Evolutionary conservation across 2,888 invertebrate genomes (phyloP).

Genomic region (Dynastes hyllus): DNA sequence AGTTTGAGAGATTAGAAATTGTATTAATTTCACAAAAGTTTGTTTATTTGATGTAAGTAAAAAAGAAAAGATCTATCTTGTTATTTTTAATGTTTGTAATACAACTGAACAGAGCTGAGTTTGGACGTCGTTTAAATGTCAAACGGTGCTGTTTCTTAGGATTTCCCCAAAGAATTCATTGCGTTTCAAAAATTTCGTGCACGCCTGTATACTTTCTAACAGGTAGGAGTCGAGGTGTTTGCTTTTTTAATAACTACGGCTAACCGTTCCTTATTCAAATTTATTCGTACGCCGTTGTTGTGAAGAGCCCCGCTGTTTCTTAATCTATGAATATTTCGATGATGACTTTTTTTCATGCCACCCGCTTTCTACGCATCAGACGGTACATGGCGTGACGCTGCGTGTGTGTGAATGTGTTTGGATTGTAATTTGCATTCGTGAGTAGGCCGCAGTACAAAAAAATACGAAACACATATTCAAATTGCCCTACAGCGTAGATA

Average conservation of each 20-base stretch:
- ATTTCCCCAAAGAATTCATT: too few species aligned
- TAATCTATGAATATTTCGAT: slow-evolving; percentile 42
- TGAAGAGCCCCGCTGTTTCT: slow-evolving; percentile 44
- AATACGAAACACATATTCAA: slow-evolving; percentile 17
- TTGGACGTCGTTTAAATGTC: too few species aligned
- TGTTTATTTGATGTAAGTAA: too few species aligned
- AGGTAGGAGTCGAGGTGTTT: slow-evolving; percentile 30
- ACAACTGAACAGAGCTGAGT: too few species aligned
- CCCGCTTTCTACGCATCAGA: slow-evolving; percentile 41
- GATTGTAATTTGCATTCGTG: slow-evolving; percentile 41
- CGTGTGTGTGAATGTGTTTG: slow-evolving; percentile 34
- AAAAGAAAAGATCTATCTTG: too few species aligned
- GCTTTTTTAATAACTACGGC: slow-evolving; percentile 34
- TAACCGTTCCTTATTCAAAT: slow-evolving; percentile 34
- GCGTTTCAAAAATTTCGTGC: background rate
- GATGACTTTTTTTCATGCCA: slow-evolving; percentile 38
- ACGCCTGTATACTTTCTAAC: background rate
- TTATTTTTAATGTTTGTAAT: too few species aligned
- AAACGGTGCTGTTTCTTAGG: too few species aligned
- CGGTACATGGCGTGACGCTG: slow-evolving; percentile 7
- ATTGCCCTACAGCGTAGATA: slow-evolving; percentile 36
- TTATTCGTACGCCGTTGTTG: slow-evolving; percentile 35
- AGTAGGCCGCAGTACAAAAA: slow-evolving; percentile 31
- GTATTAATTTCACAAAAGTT: too few species aligned
- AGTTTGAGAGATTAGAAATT: too few species aligned